Evolutionary conservation across 2,113 vertebrate species (phyloP).

Genomic region (Coptodon rendalli): DNA sequence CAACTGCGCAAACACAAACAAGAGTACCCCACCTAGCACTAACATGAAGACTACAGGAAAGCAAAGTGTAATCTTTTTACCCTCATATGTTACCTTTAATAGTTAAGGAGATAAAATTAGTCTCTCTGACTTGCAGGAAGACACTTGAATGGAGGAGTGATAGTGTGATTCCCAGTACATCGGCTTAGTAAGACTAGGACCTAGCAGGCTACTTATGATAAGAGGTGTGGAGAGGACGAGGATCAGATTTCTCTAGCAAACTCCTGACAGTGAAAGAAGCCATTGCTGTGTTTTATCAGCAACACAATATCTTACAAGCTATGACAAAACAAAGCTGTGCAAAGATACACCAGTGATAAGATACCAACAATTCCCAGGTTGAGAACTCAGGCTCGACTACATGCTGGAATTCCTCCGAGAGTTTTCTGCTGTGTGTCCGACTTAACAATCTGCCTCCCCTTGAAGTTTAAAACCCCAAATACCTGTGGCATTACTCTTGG

Average conservation of each 20-base stretch:
- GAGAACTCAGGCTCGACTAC: background rate
- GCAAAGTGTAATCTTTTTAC: background rate
- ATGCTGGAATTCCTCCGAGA: background rate
- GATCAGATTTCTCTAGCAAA: constrained; percentile 44
- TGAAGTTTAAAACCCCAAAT: background rate
- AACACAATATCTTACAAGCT: background rate
- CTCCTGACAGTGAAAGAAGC: constrained; percentile 19
- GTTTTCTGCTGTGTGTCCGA: background rate
- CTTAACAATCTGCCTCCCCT: background rate
- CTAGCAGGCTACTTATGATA: constrained; percentile 46
- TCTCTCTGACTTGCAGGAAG: background rate
- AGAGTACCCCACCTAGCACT: background rate
- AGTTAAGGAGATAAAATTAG: background rate
- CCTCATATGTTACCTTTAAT: background rate
- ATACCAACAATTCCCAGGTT: background rate
- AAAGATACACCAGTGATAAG: background rate
- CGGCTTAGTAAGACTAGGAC: background rate
- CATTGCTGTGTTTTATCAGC: background rate
- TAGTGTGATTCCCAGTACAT: background rate
- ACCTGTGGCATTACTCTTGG: background rate
- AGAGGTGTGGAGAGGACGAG: constrained; percentile 52
- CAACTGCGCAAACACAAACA: background rate
- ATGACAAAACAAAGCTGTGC: background rate
- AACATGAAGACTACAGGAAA: background rate
- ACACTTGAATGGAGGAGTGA: background rate